These are phyloP conservation scores for Lithobates sylvaticus DNA, from an alignment of 2,797 vertebrate genomes.

Conservation along the genomic window DNA sequence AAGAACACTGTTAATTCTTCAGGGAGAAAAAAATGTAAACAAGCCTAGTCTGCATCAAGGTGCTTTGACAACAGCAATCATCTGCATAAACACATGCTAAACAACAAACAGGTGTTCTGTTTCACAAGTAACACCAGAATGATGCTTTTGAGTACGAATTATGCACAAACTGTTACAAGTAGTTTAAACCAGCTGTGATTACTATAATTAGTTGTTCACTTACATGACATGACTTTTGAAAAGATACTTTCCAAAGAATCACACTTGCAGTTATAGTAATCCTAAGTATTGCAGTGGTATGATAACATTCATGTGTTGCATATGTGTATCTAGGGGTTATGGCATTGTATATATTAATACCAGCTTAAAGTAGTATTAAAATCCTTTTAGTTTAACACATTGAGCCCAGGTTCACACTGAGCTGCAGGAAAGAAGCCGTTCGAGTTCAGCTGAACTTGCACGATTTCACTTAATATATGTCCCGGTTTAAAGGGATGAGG, in stretches of 20 bases:
- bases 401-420: too few relatives aligned
- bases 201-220: conserved; percentile 85
- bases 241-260: conserved; percentile 43
- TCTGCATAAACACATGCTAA: conserved; percentile 87
- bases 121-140: conserved; percentile 85
- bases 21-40: conserved; percentile 82
- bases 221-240: conserved; percentile 72
- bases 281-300: not conserved
- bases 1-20: conserved; percentile 84
- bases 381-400: too few relatives aligned
- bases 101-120: conserved; percentile 92
- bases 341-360: too few relatives aligned
- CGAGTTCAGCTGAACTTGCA: too few relatives aligned
- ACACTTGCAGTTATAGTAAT: not conserved
- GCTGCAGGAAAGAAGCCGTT: too few relatives aligned
- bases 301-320: not conserved
- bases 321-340: too few relatives aligned
- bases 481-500: too few relatives aligned
- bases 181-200: conserved; percentile 88
- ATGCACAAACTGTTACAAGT: conserved; percentile 84
- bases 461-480: too few relatives aligned
- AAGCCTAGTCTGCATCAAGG: conserved; percentile 83
- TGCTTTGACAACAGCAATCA: conserved; percentile 89
- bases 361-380: too few relatives aligned
- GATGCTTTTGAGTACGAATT: conserved; percentile 81